Evolutionary conservation across 30 jellyfish, hydroid and myxozoan genomes (phyloP), one percentile per base, ranked within the genome.

Genomic region (Aurelia sp.): DNA sequence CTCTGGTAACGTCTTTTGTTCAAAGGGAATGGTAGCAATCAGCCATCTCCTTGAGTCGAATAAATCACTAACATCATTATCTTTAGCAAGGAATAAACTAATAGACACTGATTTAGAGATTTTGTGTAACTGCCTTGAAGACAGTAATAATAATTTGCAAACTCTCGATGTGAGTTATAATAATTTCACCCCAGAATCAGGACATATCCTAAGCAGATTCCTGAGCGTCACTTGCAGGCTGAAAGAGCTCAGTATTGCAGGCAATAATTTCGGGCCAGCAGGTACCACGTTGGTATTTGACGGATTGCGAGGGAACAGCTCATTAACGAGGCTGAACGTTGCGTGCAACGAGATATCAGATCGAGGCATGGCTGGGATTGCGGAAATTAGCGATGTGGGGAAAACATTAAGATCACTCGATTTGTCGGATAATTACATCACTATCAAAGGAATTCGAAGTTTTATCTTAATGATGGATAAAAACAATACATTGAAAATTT

Each of bases 321-420:
- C 82, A 17, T 66, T 84, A 73, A 33, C 52, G 19, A 84, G 22
- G 79, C 82, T 84, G 73, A 66, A 84, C 75, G 35, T 73, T 21
- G 93, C 93, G 4, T 76, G 73, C 66, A 84, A 84, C 51, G 93
- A 72, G 72, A 72, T 84, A 22, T 84, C 93, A 9, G 93, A 84
- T 15, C 58, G 58, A 40, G 93, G 93, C 31, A 73, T 84, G 30
- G 33, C 37, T 21, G 21, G 31, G 12, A 63, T 84, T 21, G 81
- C 76, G 20, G 75, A 60, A 8, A 44, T 72, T 21, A 23, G 55
- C 12, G 74, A 71, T 6, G 61, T 84, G 0, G 93, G 93, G 11
- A 41, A 50, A 30, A 13, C 21, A 11, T 47, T 84, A 50, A 27
- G 61, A 57, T 48, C 44, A 58, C 87, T 84, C 17, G 93, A 84